Base-by-base conservation (phyloP, 2,113 vertebrate genomes). In the Cathartes aura region DNA sequence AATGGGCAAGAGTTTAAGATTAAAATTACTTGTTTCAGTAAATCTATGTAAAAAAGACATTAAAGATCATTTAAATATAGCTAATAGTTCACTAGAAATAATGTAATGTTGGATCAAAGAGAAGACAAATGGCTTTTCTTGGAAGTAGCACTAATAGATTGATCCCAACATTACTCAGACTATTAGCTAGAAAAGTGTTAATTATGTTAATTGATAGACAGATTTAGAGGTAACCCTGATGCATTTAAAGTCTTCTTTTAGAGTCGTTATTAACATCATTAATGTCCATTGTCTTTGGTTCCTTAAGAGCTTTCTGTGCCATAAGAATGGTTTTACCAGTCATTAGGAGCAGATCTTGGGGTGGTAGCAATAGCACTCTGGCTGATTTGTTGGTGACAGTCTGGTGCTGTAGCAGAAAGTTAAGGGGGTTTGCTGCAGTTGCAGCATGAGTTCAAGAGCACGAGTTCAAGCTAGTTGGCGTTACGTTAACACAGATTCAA, bases 41-140 rank as follows among this genome's bases (percentile, higher is more conserved):
- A 95, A 79, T 97, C 87, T 93, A 48, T 90, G 82, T 95, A 53
- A 95, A 95, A 89, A 85, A 78, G 42, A 56, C 60, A 87, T 95
- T 96, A 68, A 97, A 97, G 59, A 82, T 81, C 5, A 72, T 87
- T 87, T 91, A 82, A 90, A 82, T 79, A 47, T 23, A 92, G 18
- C 23, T 87, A 89, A 80, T 70, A 56, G 13, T 72, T 90, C 83
- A 21, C 71, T 82, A 81, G 38, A 36, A 87, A 75, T 91, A 84
- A 60, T 66, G 15, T 71, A 70, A 52, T 22, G 5, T 59, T 94
- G 48, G 45, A 75, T 72, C 50, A 58, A 78, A 87, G 40, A 74
- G 68, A 90, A 91, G 66, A 80, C 27, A 85, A 75, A 93, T 26
- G 18, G 5, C 40, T 79, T 67, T 93, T 95, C 68, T 74, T 95